phyloP scores from a whole-genome alignment of 2,888 invertebrate species.

The Drosophila histrio region DNA sequence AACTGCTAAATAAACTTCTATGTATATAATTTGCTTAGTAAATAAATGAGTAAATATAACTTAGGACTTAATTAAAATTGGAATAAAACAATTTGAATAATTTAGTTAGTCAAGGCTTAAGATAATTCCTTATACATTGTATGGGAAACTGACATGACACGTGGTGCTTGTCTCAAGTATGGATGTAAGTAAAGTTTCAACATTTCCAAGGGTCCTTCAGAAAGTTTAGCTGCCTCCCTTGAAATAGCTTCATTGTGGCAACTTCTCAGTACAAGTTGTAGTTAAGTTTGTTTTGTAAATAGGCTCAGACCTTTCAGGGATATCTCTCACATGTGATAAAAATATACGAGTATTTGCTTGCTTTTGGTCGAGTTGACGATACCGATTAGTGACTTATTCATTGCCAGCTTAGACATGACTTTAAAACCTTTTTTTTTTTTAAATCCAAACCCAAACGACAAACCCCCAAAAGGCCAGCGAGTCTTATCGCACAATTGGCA shows the following conservation, averaged over 20 bases:
- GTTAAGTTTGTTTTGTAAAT: constrained; percentile 6
- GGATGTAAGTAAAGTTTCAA: background rate
- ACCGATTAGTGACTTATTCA: constrained; percentile 42
- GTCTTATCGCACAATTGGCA: constrained; percentile 65
- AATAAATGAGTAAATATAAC: no score
- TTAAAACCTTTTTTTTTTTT: constrained; percentile 21
- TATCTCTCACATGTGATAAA: background rate
- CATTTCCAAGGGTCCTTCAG: background rate
- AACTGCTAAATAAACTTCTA: no score
- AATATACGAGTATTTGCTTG: constrained; percentile 2
- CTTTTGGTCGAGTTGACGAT: constrained; percentile 1
- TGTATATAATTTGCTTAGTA: no score
- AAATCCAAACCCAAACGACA: background rate
- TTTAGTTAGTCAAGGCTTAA: background rate
- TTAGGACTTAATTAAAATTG: no score
- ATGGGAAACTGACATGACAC: background rate
- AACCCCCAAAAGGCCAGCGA: background rate
- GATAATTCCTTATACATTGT: no score
- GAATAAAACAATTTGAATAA: background rate
- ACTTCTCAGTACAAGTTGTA: background rate
- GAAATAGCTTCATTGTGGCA: background rate
- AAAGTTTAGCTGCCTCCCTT: background rate
- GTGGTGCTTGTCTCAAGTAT: background rate
- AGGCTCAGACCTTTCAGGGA: background rate
- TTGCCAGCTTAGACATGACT: constrained; percentile 29